phyloP scores from a whole-genome alignment of 30 jellyfish, hydroid and myxozoan genomes.

The Sanderia malayensis region DNA sequence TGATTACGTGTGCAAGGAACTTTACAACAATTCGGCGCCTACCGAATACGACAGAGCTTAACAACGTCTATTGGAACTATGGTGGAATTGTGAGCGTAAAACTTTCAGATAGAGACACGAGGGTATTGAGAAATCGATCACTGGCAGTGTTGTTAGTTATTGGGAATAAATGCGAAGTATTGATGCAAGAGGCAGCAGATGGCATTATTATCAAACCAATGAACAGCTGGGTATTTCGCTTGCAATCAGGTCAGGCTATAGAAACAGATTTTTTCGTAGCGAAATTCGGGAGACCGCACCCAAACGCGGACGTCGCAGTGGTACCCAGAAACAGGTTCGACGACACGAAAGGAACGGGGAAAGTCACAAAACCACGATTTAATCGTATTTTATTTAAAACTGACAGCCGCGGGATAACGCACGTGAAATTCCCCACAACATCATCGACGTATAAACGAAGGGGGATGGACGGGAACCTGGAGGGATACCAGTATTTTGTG shows the following conservation, averaged over 20 bases:
- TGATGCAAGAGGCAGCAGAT: slow-evolving; percentile 34
- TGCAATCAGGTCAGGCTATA: slow-evolving; percentile 23
- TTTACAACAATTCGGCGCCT: not conserved
- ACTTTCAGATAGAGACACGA: not conserved
- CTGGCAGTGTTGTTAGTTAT: slow-evolving; percentile 5
- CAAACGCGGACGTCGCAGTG: slow-evolving; percentile 12
- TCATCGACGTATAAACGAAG: slow-evolving; percentile 13
- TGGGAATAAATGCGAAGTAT: not conserved
- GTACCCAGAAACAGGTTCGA: no score
- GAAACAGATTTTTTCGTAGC: slow-evolving; percentile 22
- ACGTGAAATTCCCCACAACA: slow-evolving; percentile 18
- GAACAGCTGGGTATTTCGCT: slow-evolving; percentile 28
- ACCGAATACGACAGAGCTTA: not conserved
- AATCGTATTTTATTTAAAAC: not conserved
- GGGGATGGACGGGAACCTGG: slow-evolving; percentile 51
- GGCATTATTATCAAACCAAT: slow-evolving; percentile 16
- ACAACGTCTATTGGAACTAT: not conserved
- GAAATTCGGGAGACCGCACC: slow-evolving; percentile 38
- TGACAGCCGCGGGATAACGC: slow-evolving; percentile 16
- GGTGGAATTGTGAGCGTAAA: not conserved
- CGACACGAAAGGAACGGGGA: not conserved
- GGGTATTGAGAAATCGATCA: not conserved
- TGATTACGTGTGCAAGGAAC: not conserved
- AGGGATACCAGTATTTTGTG: slow-evolving; percentile 26
- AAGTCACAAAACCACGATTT: not conserved